Evolutionary conservation across 64 coral and sea anemone genomes (phyloP).

Genomic region (Catalaphyllia jardinei): DNA sequence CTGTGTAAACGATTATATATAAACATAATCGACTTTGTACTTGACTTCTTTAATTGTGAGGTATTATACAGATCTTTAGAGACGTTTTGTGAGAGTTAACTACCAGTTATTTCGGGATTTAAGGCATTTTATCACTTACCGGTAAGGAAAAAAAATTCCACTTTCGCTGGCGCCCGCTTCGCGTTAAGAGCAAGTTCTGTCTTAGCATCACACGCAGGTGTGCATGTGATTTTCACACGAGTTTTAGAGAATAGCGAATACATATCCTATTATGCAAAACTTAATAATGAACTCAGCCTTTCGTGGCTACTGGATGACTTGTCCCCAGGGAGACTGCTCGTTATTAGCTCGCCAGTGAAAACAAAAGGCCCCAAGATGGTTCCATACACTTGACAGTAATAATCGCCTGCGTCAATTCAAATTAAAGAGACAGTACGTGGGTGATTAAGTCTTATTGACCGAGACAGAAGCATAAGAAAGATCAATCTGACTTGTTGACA

Average conservation of each 20-base stretch:
- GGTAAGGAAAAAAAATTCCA: no score
- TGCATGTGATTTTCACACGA: not conserved
- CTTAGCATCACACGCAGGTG: not conserved
- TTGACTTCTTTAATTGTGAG: not conserved
- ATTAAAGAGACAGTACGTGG: not conserved
- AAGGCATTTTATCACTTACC: no score
- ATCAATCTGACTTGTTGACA: no score
- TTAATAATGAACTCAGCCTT: not conserved
- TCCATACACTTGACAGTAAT: not conserved
- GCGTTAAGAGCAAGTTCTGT: no score
- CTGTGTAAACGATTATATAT: not conserved
- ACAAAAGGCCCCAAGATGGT: not conserved
- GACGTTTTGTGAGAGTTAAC: not conserved
- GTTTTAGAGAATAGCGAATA: not conserved
- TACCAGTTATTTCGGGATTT: no score
- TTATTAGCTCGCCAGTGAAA: not conserved
- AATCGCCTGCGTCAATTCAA: not conserved
- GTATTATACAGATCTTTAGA: not conserved
- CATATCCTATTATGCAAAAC: not conserved
- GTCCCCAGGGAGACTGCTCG: not conserved
- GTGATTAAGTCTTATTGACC: no score
- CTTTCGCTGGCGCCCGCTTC: no score
- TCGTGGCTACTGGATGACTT: not conserved
- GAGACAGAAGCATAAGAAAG: no score
- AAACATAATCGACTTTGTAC: not conserved